Evolutionary conservation across 2,113 vertebrate genomes (phyloP), one percentile per base, ranked within the genome.

Genomic region (Paraplagusia blochii): DNA sequence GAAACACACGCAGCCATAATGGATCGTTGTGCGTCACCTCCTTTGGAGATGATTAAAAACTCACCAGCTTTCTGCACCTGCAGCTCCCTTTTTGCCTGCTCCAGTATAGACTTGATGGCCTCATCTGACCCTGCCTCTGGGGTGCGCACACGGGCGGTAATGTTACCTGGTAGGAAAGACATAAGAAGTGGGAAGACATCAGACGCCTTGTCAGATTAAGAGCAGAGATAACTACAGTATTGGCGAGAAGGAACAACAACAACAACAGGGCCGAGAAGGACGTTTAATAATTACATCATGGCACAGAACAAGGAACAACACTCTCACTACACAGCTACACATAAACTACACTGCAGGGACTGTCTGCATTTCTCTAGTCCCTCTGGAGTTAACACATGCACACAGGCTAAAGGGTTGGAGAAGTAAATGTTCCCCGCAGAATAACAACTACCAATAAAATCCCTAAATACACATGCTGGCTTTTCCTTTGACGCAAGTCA

Each of bases 31-130:
- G 44, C 14, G 35, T 22, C 3, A 33, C 56, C 15, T 44, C 2
- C n/a, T 14, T 42, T 17, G 17, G n/a, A 69, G 63, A 69, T 7
- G 36, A 42, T 13, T 35, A 38, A 57, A 63, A 57, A 45, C 53
- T 9, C 89, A 98, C 96, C 95, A 55, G 92, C 93, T 91, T 95
- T 98, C 89, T 96, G 94, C 82, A 95, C 94, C 90, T 96, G 95
- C 78, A 98, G 91, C 88, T 97, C 95, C 90, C 93, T 91, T 88
- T 94, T 98, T 80, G 95, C 94, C 89, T 98, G 94, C 59, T 99
- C 96, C 7, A 97, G 92, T 81, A 99, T 98, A 68, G 94, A 96
- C 90, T 94, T 98, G 91, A 99, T 98, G 40, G 93, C 94, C 85
- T 98, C 94, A 39, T 98, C 95, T 58, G 95, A 97, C 85, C 94